Evolutionary conservation across 1,140 invertebrate genomes (phyloP), one percentile per base, ranked within the genome.

Genomic region (Amphibalanus amphitrite): DNA sequence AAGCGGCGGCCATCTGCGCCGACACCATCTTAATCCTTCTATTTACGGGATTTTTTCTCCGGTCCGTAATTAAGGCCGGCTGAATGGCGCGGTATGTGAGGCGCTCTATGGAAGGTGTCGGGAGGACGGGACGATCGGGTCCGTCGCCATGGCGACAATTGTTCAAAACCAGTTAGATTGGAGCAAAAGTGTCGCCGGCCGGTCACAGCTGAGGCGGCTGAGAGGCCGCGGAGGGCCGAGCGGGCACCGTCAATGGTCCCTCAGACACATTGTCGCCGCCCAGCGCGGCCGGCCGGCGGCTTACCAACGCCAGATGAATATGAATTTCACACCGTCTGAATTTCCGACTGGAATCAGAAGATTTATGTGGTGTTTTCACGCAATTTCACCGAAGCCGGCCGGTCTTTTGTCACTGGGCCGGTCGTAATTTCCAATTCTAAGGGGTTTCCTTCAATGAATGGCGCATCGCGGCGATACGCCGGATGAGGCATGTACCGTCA

Each of bases 331-430:
- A 59, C 47, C 47, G 47, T 59, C 47, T 59, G 47, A 23, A 59
- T 59, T 59, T 59, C 47, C 47, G 13, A 59, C 47, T 59, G 47
- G 23, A 59, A 59, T 59, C 47, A 59, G 10, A 59, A 59, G 47
- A 59, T 59, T 59, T 59, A 59, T 59, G 47, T 59, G 47, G 47
- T 59, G 47, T 59, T 59, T 59, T 59, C 47, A 59, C 47, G 47
- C 47, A 59, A 59, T 59, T 59, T 59, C 47, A 59, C 47, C 47
- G 47, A 59, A 59, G 47, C 47, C 47, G 47, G 47, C 47, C 47
- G 47, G 47, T 20, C 47, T 23, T 59, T 59, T 59, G 47, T 59
- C 10, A 59, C 47, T 20, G 47, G 47, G 47, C 6, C 13, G 47
- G 13, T 59, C 47, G 47, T 59, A 59, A 59, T 59, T 59, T 59